Base-by-base conservation (phyloP, 1,140 invertebrate genomes). In the Neomicropteryx cornuta region DNA sequence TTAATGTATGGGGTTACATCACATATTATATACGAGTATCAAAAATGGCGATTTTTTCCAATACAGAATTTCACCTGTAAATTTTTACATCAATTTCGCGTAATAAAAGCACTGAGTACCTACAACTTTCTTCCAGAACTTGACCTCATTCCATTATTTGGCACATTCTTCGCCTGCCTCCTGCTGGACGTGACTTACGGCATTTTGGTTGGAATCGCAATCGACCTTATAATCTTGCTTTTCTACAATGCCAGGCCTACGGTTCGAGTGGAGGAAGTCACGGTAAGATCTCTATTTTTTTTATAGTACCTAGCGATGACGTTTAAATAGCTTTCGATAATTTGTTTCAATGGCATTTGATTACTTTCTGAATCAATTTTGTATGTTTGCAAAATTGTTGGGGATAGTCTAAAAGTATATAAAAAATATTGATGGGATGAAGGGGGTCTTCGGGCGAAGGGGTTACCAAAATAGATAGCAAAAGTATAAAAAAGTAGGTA, bases 141-240 rank as follows among this genome's bases (percentile, higher is more conserved):
- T 10, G 87, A 92, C 58, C 54, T 90, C 23, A 61, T 91, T 31
- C 82, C 84, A 11, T 73, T 82, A 27, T 40, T 77, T 16, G 66
- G 73, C 0, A 87, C 87, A 2, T 83, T 90, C 35, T 17, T 87
- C 2, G 69, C 73, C 28, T 86, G 85, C 46, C 55, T 92, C 1
- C 68, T 77, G 13, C 60, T 85, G 42, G 83, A 83, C 4, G 70
- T 92, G 3, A 84, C 92, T 66, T 73, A 81, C 46, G 90, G 89
- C 11, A 83, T 94, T 50, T 57, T 91, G 11, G 73, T 83, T 50
- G 90, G 89, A 10, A 76, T 90, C n/a, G 64, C 62, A 1, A 64
- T 89, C 5, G 87, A 89, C 52, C 57, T 89, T 0, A 45, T 81
- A 3, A 72, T 90, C 42, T 55, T 93, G n/a, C 61, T 92, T 3